These are phyloP conservation scores for Gonioctena quinquepunctata DNA, from an alignment of 1,140 invertebrate genomes.

Conservation along the genomic window DNA sequence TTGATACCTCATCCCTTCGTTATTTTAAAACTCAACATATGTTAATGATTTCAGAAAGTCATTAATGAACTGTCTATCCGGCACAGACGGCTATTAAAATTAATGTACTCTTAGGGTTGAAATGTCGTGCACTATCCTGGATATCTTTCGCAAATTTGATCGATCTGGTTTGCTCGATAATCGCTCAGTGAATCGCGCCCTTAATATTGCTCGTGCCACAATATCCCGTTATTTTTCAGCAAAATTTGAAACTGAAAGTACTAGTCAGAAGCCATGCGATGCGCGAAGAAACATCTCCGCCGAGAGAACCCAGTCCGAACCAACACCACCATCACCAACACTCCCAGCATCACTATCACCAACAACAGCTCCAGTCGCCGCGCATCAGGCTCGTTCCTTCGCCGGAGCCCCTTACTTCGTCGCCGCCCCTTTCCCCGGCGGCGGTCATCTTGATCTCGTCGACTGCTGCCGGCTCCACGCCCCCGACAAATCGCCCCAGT, in stretches of 20 bases:
- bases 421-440: slow-evolving; percentile 44
- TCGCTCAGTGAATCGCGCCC: too few species aligned
- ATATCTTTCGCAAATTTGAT: too few species aligned
- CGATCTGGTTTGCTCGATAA: too few species aligned
- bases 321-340: slow-evolving; percentile 59
- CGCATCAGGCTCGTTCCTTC: slow-evolving; percentile 44
- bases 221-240: slow-evolving; percentile 51
- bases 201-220: too few species aligned
- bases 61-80: too few species aligned
- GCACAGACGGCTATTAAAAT: too few species aligned
- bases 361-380: slow-evolving; percentile 36
- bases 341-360: slow-evolving; percentile 32
- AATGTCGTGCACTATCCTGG: too few species aligned
- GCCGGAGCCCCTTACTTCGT: slow-evolving; percentile 45
- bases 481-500: slow-evolving; percentile 22
- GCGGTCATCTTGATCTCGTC: slow-evolving; percentile 48
- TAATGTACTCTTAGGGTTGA: too few species aligned
- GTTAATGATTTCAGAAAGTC: too few species aligned
- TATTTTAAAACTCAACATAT: too few species aligned
- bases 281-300: slow-evolving; percentile 83
- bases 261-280: slow-evolving; percentile 87
- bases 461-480: slow-evolving; percentile 25
- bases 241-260: slow-evolving; percentile 78
- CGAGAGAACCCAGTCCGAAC: slow-evolving; percentile 68
- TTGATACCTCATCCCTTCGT: too few species aligned